These are phyloP conservation scores for Trogon melanurus DNA, from an alignment of 2,113 vertebrate genomes.

Conservation along the genomic window DNA sequence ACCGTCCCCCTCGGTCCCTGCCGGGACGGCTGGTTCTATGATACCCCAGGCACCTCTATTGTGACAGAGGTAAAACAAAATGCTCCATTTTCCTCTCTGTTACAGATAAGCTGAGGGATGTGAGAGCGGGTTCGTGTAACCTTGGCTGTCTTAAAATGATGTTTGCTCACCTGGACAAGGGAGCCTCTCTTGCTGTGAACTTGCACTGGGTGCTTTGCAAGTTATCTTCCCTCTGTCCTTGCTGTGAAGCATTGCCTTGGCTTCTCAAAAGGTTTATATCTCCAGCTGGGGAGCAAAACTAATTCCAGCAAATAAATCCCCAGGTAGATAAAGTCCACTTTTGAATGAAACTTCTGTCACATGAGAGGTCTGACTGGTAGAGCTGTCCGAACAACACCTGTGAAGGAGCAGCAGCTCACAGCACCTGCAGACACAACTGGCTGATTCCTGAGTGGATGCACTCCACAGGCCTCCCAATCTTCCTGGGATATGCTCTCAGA, in stretches of 20 bases:
- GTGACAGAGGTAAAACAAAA: conserved; percentile 71
- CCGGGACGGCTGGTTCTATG: conserved; percentile 56
- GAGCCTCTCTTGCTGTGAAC: neutral
- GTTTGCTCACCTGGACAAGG: neutral
- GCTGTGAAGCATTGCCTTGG: neutral
- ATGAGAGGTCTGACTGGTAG: neutral
- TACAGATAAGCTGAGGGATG: neutral
- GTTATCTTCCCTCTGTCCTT: neutral
- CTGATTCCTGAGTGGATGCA: rapidly evolving
- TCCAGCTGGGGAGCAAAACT: neutral
- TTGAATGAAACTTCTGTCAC: neutral
- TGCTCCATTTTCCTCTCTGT: neutral
- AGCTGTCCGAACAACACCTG: neutral
- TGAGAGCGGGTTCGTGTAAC: neutral
- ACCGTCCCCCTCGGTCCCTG: conserved; percentile 43
- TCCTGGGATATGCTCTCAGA: rapidly evolving
- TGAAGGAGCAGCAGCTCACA: neutral
- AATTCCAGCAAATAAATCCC: conserved; percentile 22
- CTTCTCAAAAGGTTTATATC: neutral
- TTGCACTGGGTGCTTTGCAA: rapidly evolving
- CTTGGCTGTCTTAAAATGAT: neutral
- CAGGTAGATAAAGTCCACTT: conserved; percentile 31
- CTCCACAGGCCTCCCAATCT: neutral
- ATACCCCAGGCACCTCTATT: conserved; percentile 52
- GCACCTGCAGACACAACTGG: neutral